Evolutionary conservation across 2,113 vertebrate genomes (phyloP).

Genomic region (Phocoena phocoena): DNA sequence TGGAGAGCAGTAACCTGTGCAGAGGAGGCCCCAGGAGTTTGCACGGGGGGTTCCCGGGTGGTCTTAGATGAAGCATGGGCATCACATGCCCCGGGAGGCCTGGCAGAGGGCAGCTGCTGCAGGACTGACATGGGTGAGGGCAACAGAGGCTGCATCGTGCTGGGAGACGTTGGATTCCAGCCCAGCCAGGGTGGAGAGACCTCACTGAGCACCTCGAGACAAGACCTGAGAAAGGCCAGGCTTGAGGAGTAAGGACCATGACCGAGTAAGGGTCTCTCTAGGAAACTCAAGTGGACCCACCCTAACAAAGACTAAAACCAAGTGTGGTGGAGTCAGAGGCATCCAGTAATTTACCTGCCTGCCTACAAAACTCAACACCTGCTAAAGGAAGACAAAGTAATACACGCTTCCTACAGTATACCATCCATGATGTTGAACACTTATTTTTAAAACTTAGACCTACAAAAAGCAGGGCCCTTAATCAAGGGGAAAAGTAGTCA

Average conservation of each 20-base stretch:
- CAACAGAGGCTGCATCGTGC: fast-evolving
- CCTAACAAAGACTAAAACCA: background rate
- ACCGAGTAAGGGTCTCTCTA: background rate
- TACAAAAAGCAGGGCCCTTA: background rate
- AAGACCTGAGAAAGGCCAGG: background rate
- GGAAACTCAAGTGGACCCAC: background rate
- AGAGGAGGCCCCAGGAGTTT: background rate
- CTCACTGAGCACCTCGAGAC: background rate
- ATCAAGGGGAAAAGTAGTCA: background rate
- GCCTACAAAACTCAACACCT: background rate
- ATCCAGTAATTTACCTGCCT: background rate
- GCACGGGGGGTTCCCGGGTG: fast-evolving
- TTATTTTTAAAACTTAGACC: background rate
- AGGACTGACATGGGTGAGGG: background rate
- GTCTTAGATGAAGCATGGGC: background rate
- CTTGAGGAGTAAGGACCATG: background rate
- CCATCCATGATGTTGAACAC: background rate
- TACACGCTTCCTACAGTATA: background rate
- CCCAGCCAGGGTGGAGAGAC: background rate
- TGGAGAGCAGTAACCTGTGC: background rate
- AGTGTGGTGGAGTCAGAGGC: background rate
- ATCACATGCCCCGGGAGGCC: background rate
- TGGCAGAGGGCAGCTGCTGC: background rate
- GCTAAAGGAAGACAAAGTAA: background rate
- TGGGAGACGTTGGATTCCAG: fast-evolving